These are phyloP conservation scores for Amblyopsis hoosieri DNA, from an alignment of 2,797 vertebrate genomes.

Conservation along the genomic window DNA sequence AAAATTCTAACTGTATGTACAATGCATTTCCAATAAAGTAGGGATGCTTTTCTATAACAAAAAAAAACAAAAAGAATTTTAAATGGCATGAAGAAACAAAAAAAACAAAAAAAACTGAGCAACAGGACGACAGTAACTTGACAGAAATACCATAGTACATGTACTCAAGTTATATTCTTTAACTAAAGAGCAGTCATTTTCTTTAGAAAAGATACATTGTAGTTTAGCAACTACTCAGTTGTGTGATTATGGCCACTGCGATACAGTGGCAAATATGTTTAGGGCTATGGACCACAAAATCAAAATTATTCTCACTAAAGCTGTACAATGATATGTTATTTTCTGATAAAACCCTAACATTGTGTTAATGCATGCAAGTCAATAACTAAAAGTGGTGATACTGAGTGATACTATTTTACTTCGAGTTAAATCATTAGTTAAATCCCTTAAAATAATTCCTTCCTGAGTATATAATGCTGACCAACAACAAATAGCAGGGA, in stretches of 20 bases:
- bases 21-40: slow-evolving; percentile 26
- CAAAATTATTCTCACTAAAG: neutral
- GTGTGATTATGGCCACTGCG: too few species aligned
- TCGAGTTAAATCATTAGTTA: neutral
- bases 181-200: too few species aligned
- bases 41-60: slow-evolving; percentile 36
- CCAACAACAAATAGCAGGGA: slow-evolving; percentile 21
- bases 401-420: slow-evolving; percentile 2
- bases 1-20: slow-evolving; percentile 51
- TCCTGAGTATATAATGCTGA: slow-evolving; percentile 48
- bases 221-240: too few species aligned
- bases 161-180: neutral
- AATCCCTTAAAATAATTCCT: slow-evolving; percentile 1
- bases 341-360: too few species aligned
- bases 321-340: neutral
- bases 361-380: slow-evolving; percentile 1
- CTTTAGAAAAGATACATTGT: too few species aligned
- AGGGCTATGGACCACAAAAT: neutral
- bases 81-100: too few species aligned
- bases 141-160: slow-evolving; percentile 4
- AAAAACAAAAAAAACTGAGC: too few species aligned
- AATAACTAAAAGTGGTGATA: slow-evolving; percentile 1
- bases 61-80: neutral
- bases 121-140: slow-evolving; percentile 6
- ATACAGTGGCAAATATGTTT: too few species aligned